Percentiles rank a stretch among this genome's conserved stretches.
Evolutionary conservation across 2,113 vertebrate species (phyloP).

Genomic region (Triplophysa siluroides): DNA sequence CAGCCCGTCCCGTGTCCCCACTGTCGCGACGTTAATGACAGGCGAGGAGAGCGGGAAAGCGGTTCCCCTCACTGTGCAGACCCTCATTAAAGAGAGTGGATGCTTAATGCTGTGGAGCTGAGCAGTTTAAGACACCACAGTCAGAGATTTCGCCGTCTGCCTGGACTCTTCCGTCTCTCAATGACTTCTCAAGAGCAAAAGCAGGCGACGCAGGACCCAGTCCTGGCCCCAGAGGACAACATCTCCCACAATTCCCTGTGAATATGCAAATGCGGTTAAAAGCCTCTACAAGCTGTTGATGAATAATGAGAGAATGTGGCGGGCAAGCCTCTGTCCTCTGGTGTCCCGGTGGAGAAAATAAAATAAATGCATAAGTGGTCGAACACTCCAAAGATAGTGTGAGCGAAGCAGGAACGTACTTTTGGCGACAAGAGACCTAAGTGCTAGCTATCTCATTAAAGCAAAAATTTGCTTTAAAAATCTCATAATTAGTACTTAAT

Average conservation of each 20-base stretch:
- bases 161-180: conserved; percentile 9
- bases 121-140: conserved; percentile 17
- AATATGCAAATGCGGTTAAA: conserved; percentile 38
- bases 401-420: neutral
- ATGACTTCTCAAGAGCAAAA: conserved; percentile 47
- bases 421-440: neutral
- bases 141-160: conserved; percentile 3
- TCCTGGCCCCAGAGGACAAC: conserved; percentile 26
- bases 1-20: conserved; percentile 25
- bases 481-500: neutral
- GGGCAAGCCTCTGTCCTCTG: conserved; percentile 9
- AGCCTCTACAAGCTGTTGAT: conserved; percentile 8
- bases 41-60: conserved; percentile 25
- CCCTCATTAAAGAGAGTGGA: conserved; percentile 54
- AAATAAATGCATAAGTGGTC: conserved; percentile 13
- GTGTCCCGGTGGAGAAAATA: neutral
- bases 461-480: neutral
- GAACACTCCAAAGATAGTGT: neutral
- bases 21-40: conserved; percentile 49
- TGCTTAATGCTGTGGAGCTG: conserved; percentile 35
- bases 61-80: conserved; percentile 18
- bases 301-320: conserved; percentile 30
- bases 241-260: conserved; percentile 40
- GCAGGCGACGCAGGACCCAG: neutral
- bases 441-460: neutral